Evolutionary conservation across 2,797 vertebrate species (phyloP).

Genomic region (Clamator glandarius): DNA sequence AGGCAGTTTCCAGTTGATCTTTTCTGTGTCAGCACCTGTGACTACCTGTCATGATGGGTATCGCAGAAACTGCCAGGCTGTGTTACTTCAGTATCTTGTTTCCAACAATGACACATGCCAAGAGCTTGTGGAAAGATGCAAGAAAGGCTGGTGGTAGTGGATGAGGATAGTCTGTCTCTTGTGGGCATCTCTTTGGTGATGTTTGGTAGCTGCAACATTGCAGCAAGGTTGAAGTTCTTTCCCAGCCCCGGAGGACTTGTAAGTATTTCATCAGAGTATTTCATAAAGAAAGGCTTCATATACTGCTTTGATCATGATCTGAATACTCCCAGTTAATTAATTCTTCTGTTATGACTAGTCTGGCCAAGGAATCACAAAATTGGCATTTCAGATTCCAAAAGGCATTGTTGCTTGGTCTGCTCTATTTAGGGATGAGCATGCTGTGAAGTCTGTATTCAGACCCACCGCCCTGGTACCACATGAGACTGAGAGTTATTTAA

Average conservation of each 20-base stretch:
- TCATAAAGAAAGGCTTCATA: background rate
- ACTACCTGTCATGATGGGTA: background rate
- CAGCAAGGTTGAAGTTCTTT: background rate
- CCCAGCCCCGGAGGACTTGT: background rate
- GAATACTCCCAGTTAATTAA: background rate
- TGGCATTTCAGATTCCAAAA: background rate
- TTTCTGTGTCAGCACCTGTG: background rate
- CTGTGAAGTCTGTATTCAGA: background rate
- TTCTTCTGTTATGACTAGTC: background rate
- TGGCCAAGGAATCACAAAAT: background rate
- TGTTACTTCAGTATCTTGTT: background rate
- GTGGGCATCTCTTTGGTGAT: background rate
- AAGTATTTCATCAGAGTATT: background rate
- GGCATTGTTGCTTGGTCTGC: background rate
- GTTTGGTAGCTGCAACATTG: background rate
- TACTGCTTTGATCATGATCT: constrained; percentile 3
- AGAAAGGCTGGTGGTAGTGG: background rate
- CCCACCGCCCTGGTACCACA: background rate
- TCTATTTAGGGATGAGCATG: background rate
- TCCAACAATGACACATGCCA: background rate
- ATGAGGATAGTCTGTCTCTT: background rate
- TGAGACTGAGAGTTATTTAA: background rate
- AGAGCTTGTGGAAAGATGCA: background rate
- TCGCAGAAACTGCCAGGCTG: background rate
- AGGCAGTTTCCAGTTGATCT: background rate